Evolutionary conservation across 2,888 invertebrate genomes (phyloP).

Genomic region (Hydrotaea diabolus): DNA sequence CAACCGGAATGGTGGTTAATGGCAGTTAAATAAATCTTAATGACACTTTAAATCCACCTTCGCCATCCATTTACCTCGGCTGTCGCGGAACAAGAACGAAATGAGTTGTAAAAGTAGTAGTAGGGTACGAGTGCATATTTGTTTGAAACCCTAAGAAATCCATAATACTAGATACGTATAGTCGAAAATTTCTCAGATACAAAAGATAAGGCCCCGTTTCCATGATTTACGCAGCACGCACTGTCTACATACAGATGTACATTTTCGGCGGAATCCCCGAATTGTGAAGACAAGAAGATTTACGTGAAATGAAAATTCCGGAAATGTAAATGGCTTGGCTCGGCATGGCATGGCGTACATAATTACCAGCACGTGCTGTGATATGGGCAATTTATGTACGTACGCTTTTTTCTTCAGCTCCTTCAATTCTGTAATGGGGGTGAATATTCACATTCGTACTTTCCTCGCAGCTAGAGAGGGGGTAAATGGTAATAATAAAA

Average conservation of each 20-base stretch:
- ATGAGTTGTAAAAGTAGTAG: not conserved
- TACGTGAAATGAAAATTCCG: slow-evolving; percentile 1
- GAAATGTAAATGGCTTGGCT: slow-evolving; percentile 25
- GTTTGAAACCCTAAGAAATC: not conserved
- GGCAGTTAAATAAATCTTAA: slow-evolving; percentile 62
- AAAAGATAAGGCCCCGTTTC: not conserved
- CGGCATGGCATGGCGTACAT: slow-evolving; percentile 23
- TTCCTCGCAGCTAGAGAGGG: too few species aligned
- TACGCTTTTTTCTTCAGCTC: not conserved
- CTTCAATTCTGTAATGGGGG: not conserved
- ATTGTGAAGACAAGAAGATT: slow-evolving; percentile 7
- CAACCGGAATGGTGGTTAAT: slow-evolving; percentile 57
- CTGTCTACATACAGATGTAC: too few species aligned
- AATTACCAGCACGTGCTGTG: slow-evolving; percentile 53
- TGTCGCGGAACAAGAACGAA: not conserved
- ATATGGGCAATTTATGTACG: slow-evolving; percentile 20
- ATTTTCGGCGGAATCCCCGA: too few species aligned
- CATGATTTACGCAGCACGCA: not conserved
- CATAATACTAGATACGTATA: not conserved
- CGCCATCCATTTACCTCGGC: not conserved
- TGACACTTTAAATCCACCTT: slow-evolving; percentile 62
- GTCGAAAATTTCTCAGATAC: not conserved
- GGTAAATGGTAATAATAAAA: slow-evolving; percentile 12
- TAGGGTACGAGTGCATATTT: not conserved
- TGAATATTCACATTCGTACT: not conserved